Percentiles rank a stretch among this genome's conserved stretches.
Evolutionary conservation across 2,888 invertebrate genomes (phyloP).

Genomic region (Notocelia uddmanniana): DNA sequence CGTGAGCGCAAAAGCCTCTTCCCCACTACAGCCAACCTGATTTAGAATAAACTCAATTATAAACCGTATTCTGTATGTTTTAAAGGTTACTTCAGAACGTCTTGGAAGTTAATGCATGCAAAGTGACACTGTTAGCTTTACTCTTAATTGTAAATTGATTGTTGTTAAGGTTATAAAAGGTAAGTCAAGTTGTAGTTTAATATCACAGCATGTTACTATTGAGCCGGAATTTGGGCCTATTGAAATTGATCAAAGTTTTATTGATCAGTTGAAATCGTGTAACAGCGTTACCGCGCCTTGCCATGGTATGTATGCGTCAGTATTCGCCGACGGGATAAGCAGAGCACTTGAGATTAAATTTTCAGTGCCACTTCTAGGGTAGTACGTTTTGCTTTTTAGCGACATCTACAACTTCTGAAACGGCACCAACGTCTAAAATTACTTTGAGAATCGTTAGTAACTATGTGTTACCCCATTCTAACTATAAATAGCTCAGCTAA

Average conservation of each 20-base stretch:
- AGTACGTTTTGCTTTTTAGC: no score
- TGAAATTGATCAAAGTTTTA: background rate
- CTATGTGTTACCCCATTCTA: no score
- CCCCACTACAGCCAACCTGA: constrained; percentile 57
- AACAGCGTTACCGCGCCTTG: no score
- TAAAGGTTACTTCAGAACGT: background rate
- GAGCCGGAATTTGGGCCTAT: background rate
- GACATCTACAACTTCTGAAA: no score
- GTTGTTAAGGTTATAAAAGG: constrained; percentile 28
- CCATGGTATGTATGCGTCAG: no score
- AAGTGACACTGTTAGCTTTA: constrained; percentile 42
- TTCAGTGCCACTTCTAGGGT: no score
- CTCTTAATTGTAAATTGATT: constrained; percentile 43
- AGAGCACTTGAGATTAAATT: no score
- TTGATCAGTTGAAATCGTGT: background rate
- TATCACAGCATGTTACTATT: background rate
- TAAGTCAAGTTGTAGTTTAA: constrained; percentile 5
- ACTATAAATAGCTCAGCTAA: no score
- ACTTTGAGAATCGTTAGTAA: no score
- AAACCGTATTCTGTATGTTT: background rate
- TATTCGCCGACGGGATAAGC: no score
- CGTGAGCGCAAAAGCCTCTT: constrained; percentile 64
- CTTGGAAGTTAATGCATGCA: constrained; percentile 19
- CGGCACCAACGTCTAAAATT: no score
- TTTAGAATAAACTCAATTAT: background rate